These are phyloP conservation scores for Acropora yongei DNA, from an alignment of 64 coral and sea anemone genomes.

Conservation along the genomic window DNA sequence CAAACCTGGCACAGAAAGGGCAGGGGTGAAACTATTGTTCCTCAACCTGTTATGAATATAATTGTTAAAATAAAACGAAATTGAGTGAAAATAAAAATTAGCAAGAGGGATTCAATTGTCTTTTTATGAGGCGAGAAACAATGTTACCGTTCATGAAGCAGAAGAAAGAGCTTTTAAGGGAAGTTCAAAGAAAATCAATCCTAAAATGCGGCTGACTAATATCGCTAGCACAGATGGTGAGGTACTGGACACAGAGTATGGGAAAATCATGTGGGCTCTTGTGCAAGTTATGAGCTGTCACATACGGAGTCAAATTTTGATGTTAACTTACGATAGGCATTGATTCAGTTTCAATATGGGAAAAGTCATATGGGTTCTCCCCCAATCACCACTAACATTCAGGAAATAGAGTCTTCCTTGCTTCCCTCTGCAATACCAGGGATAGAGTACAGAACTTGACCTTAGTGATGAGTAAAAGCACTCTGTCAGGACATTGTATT, in stretches of 20 bases:
- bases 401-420: not conserved
- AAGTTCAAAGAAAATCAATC: slow-evolving; percentile 11
- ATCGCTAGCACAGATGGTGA: slow-evolving; percentile 4
- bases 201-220: slow-evolving; percentile 34
- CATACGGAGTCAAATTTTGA: slow-evolving; percentile 15
- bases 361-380: too few species aligned
- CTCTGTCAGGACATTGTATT: not conserved
- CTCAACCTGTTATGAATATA: slow-evolving; percentile 24
- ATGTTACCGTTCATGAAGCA: not conserved
- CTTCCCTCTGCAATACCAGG: not conserved
- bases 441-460: not conserved
- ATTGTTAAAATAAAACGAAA: not conserved
- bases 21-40: slow-evolving; percentile 3
- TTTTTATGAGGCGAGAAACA: slow-evolving; percentile 54
- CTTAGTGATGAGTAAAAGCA: not conserved
- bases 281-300: slow-evolving; percentile 33
- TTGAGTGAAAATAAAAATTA: not conserved
- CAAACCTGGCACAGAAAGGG: too few species aligned
- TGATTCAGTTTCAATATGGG: not conserved
- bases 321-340: not conserved
- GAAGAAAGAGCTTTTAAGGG: slow-evolving; percentile 38
- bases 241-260: slow-evolving; percentile 30
- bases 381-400: not conserved
- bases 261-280: slow-evolving; percentile 33
- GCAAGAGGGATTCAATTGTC: slow-evolving; percentile 22